Evolutionary conservation across 64 coral and sea anemone genomes (phyloP).

Genomic region (Trachythela sp.): DNA sequence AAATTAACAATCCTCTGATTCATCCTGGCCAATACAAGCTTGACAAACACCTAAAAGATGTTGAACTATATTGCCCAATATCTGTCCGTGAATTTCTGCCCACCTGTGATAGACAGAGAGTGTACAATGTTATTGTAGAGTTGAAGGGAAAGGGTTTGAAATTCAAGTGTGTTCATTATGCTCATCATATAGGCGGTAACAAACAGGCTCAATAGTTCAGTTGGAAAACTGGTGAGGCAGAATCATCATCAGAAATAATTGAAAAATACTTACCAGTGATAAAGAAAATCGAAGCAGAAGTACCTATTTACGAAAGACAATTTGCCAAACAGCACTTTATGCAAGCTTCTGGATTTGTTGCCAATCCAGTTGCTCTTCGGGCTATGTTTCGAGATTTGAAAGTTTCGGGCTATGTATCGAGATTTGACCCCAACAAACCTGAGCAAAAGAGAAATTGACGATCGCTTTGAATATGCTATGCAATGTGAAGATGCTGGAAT

Average conservation of each 20-base stretch:
- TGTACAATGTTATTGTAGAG: slow-evolving; percentile 25
- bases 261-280: not conserved
- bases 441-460: not conserved
- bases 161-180: slow-evolving; percentile 24
- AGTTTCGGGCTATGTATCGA: too few relatives aligned
- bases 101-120: slow-evolving; percentile 25
- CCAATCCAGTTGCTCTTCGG: not conserved
- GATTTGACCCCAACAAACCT: not conserved
- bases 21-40: not conserved
- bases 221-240: slow-evolving; percentile 13
- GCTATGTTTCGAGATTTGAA: not conserved
- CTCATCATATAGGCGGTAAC: slow-evolving; percentile 23
- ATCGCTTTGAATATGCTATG: slow-evolving; percentile 19
- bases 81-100: slow-evolving; percentile 28
- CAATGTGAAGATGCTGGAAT: slow-evolving; percentile 6
- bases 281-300: slow-evolving; percentile 6
- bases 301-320: not conserved
- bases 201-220: slow-evolving; percentile 19
- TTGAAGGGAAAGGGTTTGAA: slow-evolving; percentile 2
- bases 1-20: not conserved
- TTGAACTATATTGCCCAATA: slow-evolving; percentile 16
- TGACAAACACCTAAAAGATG: not conserved
- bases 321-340: not conserved
- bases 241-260: not conserved
- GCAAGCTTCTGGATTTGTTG: not conserved